Base-by-base conservation (phyloP, 2,113 vertebrate species). In the Casuarius casuarius region DNA sequence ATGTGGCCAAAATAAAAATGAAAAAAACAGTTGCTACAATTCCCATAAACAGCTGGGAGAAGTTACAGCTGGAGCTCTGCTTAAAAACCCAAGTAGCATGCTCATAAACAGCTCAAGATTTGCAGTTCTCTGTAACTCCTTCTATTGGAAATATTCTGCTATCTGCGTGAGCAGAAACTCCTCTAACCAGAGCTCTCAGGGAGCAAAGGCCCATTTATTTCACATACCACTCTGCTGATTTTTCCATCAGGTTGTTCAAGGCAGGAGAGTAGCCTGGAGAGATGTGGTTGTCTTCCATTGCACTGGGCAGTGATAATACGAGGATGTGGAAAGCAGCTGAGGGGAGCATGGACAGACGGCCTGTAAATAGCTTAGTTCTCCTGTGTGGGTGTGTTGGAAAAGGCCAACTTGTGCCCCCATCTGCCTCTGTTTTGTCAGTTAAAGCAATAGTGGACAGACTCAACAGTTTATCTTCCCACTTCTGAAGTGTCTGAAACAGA, bases 291-390 rank as follows among this genome's bases (percentile, higher is more conserved):
- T 38, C 71, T n/a, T 77, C 21, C 44, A 1, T 17, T 95, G 59
- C 11, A 2, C 19, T 70, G 33, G 31, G 33, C 38, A 90, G 28
- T 59, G 70, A 87, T 79, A 91, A 87, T 75, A 91, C 81, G 56
- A 78, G 48, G 48, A 81, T 56, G 28, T 81, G 19, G 77, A 89
- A 90, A 75, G 56, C n/a, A 91, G 65, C 73, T 70, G 11, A 65
- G 33, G 33, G 33, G 17, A 52, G 61, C 2, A 1, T 16, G 52
- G 56, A 21, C 56, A 94, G 48, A 29, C 0, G 0, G 33, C n/a
- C 20, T 33, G 42, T 78, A 91, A 75, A 84, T 46, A 68, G 63
- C n/a, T 29, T 31, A 23, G 23, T 40, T 51, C 23, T 83, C 33
- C n/a, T 63, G 1, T 56, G 2, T 67, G 73, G 42, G 52, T 84